Evolutionary conservation across 2,113 vertebrate genomes (phyloP).

Genomic region (Pedionomus torquatus): DNA sequence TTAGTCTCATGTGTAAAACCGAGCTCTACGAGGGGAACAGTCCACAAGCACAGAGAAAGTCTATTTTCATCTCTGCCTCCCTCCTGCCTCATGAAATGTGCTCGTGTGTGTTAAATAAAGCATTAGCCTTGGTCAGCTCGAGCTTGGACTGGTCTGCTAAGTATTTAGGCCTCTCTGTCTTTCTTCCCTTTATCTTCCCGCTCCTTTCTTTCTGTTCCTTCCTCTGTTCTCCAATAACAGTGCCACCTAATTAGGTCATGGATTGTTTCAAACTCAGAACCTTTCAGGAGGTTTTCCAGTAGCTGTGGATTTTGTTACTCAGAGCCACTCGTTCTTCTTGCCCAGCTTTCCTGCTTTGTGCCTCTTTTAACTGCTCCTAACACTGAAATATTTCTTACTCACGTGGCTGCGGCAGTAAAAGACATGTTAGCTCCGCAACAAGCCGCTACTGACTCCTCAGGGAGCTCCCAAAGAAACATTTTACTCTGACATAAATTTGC

Average conservation of each 20-base stretch:
- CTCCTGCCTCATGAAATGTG: accelerated
- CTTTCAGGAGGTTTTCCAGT: slow-evolving; percentile 33
- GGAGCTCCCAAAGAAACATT: slow-evolving; percentile 30
- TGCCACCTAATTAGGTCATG: slow-evolving; percentile 60
- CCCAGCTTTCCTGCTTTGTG: slow-evolving; percentile 11
- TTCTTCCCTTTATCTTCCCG: background rate
- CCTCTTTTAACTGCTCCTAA: background rate
- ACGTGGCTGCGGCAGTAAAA: slow-evolving; percentile 9
- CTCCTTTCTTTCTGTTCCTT: background rate
- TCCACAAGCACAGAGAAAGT: background rate
- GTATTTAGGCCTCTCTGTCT: background rate
- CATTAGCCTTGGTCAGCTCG: background rate
- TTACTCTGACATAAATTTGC: slow-evolving; percentile 32
- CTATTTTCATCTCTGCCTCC: background rate
- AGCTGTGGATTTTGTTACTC: background rate
- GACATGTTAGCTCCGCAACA: slow-evolving; percentile 2
- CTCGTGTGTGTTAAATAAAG: background rate
- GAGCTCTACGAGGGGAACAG: background rate
- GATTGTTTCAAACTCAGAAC: slow-evolving; percentile 43
- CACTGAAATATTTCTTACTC: slow-evolving; percentile 14
- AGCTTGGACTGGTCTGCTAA: background rate
- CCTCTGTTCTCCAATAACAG: background rate
- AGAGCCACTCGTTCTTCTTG: slow-evolving; percentile 9
- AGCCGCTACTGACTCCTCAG: slow-evolving; percentile 13
- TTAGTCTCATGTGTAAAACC: background rate